Evolutionary conservation across 1,140 invertebrate genomes (phyloP), one percentile per base, ranked within the genome.

Genomic region (Trichoplusia ni): DNA sequence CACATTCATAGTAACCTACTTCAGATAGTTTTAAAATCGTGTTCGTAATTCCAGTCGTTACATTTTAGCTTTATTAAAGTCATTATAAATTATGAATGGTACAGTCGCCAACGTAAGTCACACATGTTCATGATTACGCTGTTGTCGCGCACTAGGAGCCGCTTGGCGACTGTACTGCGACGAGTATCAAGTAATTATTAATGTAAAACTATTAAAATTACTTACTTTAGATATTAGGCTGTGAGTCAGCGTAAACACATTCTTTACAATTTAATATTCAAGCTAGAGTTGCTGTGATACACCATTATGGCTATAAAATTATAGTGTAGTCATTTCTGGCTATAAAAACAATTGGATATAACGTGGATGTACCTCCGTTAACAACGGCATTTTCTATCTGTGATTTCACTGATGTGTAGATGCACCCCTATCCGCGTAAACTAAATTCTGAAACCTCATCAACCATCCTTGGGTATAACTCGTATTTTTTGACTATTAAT

Each of bases 211-310:
- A 76, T 79, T 27, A 73, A n/a, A 79, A 82, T 73, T 82, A 77
- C 69, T 69, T 81, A 84, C 75, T 72, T 77, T 88, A 87, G 81
- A 85, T 81, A 77, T 84, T 84, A 89, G 87, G 84, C 86, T 90
- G 86, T 86, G 79, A 87, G 76, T 81, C 88, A 83, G 81, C 79
- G 65, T 83, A 72, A 76, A 77, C 73, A 82, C 73, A 79, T 81
- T 84, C 80, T 84, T 82, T 81, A 82, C 77, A 82, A 86, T 82
- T 86, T 82, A 69, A 85, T 79, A 89, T 83, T 82, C 84, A 90
- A 74, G 88, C 88, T 90, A 90, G 86, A 89, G 84, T 88, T 86
- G 81, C 88, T 90, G 88, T 90, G 88, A 90, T 89, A 90, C 84
- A 86, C 76, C 73, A 83, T 89, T 89, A 76, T 89, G 87, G 84